Conservation (phyloP, 2,113 vertebrate genomes). For the Ardeotis arabs region DNA sequence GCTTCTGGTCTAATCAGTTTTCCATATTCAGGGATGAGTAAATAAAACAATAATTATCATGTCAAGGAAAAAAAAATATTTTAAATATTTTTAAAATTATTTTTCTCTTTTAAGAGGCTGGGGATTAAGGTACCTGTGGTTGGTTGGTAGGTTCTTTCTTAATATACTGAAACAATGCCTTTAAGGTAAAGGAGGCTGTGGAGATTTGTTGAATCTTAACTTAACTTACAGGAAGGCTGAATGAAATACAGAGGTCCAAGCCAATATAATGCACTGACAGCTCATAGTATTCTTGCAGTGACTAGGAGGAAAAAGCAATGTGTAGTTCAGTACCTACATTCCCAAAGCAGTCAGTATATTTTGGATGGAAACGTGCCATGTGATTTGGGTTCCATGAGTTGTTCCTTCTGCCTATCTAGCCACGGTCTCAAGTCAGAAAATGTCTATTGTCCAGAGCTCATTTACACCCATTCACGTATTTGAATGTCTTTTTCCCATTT, state of each 20-base stretch:
- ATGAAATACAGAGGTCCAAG: not conserved
- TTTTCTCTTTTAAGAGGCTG: not conserved
- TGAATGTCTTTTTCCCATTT: not conserved
- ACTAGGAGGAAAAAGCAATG: not conserved
- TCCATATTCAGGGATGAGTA: not conserved
- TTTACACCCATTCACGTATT: not conserved
- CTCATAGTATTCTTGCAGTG: not conserved
- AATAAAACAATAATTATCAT: not conserved
- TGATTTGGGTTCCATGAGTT: not conserved
- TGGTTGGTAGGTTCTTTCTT: not conserved
- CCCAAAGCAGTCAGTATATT: not conserved
- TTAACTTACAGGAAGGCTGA: not conserved
- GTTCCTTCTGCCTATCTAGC: not conserved
- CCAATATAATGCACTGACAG: not conserved
- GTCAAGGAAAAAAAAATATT: not conserved
- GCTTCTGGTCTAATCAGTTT: not conserved
- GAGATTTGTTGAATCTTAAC: not conserved
- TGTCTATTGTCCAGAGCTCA: not conserved
- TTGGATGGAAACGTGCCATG: not conserved
- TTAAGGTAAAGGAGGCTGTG: not conserved
- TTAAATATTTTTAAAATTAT: no score
- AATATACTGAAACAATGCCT: not conserved
- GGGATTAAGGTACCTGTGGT: not conserved
- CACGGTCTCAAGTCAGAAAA: not conserved
- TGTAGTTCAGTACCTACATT: not conserved